phyloP scores from a whole-genome alignment of 2,113 vertebrate species.

The Turnix velox region DNA sequence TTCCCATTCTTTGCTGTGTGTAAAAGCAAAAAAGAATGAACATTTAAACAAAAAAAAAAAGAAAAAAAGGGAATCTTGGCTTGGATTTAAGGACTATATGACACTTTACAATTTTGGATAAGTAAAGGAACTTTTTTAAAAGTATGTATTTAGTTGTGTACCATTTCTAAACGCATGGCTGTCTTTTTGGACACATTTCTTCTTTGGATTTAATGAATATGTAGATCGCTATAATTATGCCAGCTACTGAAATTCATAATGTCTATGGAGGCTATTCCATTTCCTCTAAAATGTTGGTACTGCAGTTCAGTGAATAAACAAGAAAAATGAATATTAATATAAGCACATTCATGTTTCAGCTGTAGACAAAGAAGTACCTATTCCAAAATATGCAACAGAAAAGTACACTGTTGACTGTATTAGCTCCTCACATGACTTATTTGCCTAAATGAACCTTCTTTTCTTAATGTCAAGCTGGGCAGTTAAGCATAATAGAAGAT shows the following conservation, averaged over 20 bases:
- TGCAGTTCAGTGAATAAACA: constrained; percentile 78
- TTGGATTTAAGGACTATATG: constrained; percentile 60
- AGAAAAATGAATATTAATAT: constrained; percentile 79
- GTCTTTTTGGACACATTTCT: constrained; percentile 83
- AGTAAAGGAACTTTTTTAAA: constrained; percentile 68
- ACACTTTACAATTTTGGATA: constrained; percentile 57
- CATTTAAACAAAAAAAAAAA: constrained; percentile 8
- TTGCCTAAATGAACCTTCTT: constrained; percentile 68
- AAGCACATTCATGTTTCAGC: constrained; percentile 69
- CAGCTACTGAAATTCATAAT: constrained; percentile 83
- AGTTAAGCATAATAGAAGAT: constrained; percentile 73
- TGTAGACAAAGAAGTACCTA: constrained; percentile 69
- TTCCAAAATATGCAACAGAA: constrained; percentile 66
- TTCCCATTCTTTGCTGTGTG: constrained; percentile 90
- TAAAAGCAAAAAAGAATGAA: constrained; percentile 76
- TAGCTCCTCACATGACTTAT: constrained; percentile 63
- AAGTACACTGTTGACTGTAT: constrained; percentile 56
- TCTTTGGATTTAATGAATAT: constrained; percentile 84
- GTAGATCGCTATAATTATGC: constrained; percentile 85
- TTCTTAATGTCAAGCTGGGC: constrained; percentile 72
- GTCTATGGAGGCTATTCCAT: constrained; percentile 80
- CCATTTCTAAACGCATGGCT: constrained; percentile 77
- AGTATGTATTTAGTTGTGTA: constrained; percentile 73
- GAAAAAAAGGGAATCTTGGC: constrained; percentile 41
- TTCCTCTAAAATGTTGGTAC: constrained; percentile 77